Percentiles rank a stretch among this genome's conserved stretches.
Evolutionary conservation across 2,797 vertebrate genomes (phyloP).

Genomic region (Squalus acanthias): DNA sequence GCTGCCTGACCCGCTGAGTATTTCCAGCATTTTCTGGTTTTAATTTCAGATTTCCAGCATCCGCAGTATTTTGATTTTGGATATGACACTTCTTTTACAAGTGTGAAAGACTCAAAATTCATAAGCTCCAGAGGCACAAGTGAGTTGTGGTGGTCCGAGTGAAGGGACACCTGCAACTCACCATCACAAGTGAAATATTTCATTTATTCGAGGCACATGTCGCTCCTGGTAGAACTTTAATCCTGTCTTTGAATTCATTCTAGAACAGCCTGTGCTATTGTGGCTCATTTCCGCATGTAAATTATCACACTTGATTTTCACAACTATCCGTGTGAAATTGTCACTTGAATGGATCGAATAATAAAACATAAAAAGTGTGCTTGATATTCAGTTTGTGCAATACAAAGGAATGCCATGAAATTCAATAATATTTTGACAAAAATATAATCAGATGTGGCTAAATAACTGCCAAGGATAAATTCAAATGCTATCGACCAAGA

Average conservation of each 20-base stretch:
- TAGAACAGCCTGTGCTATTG: background rate
- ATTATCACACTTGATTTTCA: constrained; percentile 14
- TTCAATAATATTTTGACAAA: constrained; percentile 22
- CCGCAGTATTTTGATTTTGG: too few relatives aligned
- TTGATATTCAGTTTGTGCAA: background rate
- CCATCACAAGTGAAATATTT: background rate
- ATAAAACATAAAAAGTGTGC: background rate
- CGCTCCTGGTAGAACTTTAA: background rate
- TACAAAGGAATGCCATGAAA: background rate
- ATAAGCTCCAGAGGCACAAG: background rate
- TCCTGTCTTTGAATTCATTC: background rate
- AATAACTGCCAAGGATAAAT: background rate
- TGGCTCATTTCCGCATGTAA: background rate
- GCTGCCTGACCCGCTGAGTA: too few relatives aligned
- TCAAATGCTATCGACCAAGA: background rate
- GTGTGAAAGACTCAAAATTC: background rate
- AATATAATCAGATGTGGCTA: background rate
- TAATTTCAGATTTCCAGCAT: too few relatives aligned
- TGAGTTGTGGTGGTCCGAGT: background rate
- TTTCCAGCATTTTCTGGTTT: too few relatives aligned
- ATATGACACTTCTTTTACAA: background rate
- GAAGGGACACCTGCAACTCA: background rate
- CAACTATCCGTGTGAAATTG: background rate
- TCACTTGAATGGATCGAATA: background rate
- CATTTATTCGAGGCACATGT: background rate